Evolutionary conservation across 2,888 invertebrate species (phyloP).

Genomic region (Elaeidobius kamerunicus): DNA sequence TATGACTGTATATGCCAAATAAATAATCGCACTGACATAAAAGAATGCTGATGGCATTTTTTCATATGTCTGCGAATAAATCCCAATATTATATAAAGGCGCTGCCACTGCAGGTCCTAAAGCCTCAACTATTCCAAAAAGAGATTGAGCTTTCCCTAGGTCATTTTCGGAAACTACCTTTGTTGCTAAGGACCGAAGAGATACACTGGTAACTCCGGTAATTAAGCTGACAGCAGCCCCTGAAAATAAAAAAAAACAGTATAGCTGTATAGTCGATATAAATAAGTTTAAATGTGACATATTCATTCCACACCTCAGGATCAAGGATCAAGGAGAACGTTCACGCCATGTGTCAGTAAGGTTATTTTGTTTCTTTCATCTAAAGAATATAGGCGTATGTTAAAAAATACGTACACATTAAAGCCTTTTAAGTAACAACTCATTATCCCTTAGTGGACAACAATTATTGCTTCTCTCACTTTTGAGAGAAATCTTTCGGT

Average conservation of each 20-base stretch:
- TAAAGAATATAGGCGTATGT: too few relatives aligned
- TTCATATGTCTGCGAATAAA: slow-evolving; percentile 54
- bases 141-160: slow-evolving; percentile 51
- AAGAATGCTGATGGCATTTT: slow-evolving; percentile 58
- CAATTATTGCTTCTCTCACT: too few relatives aligned
- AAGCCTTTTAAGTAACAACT: too few relatives aligned
- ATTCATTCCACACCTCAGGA: too few relatives aligned
- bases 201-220: slow-evolving; percentile 44
- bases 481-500: too few relatives aligned
- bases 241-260: slow-evolving; percentile 11
- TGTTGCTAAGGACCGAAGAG: slow-evolving; percentile 46
- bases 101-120: slow-evolving; percentile 56
- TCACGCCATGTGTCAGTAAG: too few relatives aligned
- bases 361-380: too few relatives aligned
- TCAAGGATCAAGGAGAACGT: too few relatives aligned
- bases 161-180: slow-evolving; percentile 47
- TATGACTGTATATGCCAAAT: slow-evolving; percentile 32
- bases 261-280: too few relatives aligned
- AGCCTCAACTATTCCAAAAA: slow-evolving; percentile 60
- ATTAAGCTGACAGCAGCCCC: slow-evolving; percentile 44
- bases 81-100: slow-evolving; percentile 54
- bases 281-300: too few relatives aligned
- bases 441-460: too few relatives aligned
- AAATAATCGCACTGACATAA: slow-evolving; percentile 50
- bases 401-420: too few relatives aligned